Conservation (phyloP, 2,797 vertebrate genomes). For the Yasuhikotakia modesta region DNA sequence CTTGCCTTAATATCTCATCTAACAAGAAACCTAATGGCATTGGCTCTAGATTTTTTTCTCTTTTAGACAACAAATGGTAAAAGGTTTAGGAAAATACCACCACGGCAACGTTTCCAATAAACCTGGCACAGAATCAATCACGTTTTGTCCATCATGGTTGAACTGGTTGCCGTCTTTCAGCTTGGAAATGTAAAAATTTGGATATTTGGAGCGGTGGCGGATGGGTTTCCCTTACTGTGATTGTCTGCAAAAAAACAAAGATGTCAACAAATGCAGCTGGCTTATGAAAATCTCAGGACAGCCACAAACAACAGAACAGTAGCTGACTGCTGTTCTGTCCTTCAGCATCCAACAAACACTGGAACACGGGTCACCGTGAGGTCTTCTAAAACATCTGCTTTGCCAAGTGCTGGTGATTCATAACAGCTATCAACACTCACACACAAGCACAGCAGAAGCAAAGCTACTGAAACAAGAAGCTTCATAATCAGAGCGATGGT, state of each 20-base stretch:
- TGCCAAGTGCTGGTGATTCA: slow-evolving; percentile 69
- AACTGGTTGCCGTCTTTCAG: slow-evolving; percentile 7
- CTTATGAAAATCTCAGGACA: slow-evolving; percentile 71
- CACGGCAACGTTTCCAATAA: slow-evolving; percentile 12
- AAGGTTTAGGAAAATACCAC: slow-evolving; percentile 20
- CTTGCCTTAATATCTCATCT: neutral
- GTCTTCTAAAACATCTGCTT: slow-evolving; percentile 67
- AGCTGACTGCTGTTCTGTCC: slow-evolving; percentile 66
- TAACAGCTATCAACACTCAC: slow-evolving; percentile 66
- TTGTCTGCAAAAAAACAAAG: slow-evolving; percentile 76
- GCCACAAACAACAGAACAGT: slow-evolving; percentile 74
- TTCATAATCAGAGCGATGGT: neutral
- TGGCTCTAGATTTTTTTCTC: neutral
- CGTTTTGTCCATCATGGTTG: slow-evolving; percentile 7
- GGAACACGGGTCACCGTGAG: slow-evolving; percentile 67
- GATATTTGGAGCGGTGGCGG: slow-evolving; percentile 60
- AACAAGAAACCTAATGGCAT: neutral
- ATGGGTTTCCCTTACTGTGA: slow-evolving; percentile 62
- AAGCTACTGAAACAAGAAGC: neutral
- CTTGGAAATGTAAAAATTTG: slow-evolving; percentile 68
- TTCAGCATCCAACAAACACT: slow-evolving; percentile 71
- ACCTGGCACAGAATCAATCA: slow-evolving; percentile 55
- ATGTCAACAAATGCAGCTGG: slow-evolving; percentile 77
- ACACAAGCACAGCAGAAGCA: slow-evolving; percentile 8
- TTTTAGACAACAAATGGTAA: slow-evolving; percentile 12